A percentile compares a stretch with the other conserved stretches of the same genome.
phyloP scores from a whole-genome alignment of 2,797 vertebrate genomes.

The Halcyon smyrnensis region DNA sequence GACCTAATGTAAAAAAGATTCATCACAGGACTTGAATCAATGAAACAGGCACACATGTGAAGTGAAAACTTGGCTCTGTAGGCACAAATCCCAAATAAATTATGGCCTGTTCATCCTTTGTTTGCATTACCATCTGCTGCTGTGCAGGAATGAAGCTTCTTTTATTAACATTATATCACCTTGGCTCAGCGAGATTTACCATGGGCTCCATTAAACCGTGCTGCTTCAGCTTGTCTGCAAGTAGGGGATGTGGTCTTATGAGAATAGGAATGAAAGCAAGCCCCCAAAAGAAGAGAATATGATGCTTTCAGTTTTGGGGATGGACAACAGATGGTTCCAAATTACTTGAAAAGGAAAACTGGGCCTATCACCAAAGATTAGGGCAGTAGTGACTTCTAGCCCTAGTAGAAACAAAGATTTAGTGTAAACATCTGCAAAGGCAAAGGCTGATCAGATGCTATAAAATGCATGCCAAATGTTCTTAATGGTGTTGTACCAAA shows the following conservation, averaged over 20 bases:
- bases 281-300: neutral
- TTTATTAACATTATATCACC: neutral
- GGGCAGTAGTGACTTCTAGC: neutral
- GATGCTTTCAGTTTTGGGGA: neutral
- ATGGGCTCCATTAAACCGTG: neutral
- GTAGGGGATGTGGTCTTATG: neutral
- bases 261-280: neutral
- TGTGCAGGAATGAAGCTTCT: neutral
- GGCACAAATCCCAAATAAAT: neutral
- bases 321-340: neutral
- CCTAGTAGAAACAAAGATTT: neutral
- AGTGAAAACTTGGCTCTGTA: neutral
- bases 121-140: neutral
- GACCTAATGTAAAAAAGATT: neutral
- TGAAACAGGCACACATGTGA: accelerated
- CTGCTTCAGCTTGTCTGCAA: neutral
- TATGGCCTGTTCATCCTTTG: neutral
- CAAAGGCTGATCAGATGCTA: neutral
- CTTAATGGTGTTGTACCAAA: neutral
- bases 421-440: neutral
- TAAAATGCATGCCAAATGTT: neutral
- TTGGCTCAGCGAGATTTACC: neutral
- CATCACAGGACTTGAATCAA: neutral
- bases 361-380: neutral
- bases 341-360: neutral